Evolutionary conservation across 2,113 vertebrate genomes (phyloP).

Genomic region (Rhizomys pruinosus): DNA sequence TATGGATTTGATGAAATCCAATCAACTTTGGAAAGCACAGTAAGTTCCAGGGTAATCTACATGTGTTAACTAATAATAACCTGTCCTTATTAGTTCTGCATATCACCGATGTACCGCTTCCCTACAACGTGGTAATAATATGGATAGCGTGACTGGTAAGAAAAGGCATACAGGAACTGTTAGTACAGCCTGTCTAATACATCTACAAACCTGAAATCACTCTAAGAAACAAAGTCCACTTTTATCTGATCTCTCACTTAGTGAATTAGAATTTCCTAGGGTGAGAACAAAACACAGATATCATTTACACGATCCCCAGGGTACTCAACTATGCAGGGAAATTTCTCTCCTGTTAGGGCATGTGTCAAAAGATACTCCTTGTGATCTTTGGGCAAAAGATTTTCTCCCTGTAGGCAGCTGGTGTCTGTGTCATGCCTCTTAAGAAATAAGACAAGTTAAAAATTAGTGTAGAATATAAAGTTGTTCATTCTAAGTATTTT

Average conservation of each 20-base stretch:
- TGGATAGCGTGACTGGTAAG: not conserved
- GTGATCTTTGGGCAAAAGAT: not conserved
- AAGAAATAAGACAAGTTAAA: slow-evolving; percentile 1
- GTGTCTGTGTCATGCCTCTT: not conserved
- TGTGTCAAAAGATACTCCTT: not conserved
- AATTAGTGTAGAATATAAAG: not conserved
- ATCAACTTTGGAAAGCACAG: not conserved
- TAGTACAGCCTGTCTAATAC: not conserved
- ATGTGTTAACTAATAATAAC: not conserved
- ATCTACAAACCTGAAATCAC: not conserved
- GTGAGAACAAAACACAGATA: not conserved
- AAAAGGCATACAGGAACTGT: not conserved
- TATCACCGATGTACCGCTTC: not conserved
- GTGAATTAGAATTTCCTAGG: not conserved
- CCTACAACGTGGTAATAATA: not conserved
- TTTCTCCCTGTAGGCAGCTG: not conserved
- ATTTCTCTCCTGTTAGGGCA: not conserved
- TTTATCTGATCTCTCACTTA: not conserved
- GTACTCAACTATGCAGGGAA: not conserved
- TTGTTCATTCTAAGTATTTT: not conserved
- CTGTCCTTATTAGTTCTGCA: not conserved
- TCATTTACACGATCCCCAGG: not conserved
- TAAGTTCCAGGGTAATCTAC: not conserved
- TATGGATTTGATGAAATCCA: not conserved
- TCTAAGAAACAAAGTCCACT: not conserved